Evolutionary conservation across 2,113 vertebrate species (phyloP), one percentile per base, ranked within the genome.

Genomic region (Gavialis gangeticus): DNA sequence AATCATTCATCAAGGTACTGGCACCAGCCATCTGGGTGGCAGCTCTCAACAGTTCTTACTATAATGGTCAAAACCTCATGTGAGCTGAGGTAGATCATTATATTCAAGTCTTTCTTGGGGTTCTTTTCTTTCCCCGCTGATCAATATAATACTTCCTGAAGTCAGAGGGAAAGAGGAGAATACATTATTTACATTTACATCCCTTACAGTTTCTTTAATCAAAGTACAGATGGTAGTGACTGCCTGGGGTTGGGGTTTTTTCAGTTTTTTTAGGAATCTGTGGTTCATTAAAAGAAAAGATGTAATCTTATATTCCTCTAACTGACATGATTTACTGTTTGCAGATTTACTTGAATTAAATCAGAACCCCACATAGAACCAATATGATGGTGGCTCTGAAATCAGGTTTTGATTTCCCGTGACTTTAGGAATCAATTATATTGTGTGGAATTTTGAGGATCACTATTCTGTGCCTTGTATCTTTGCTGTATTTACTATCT

Each of bases 1-100:
- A 99, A 98, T 98, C 98, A 46, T 99, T 99, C 98, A 98, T 99
- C 97, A 99, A 99, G 99, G 99, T 99, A 99, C 98, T 98, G 96
- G 97, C 96, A 97, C 92, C 88, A 91, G 96, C 96, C 97, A 90
- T 97, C 87, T 75, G 75, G 63, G 95, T 97, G 98, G 97, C 97
- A 98, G 95, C 95, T 96, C 97, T 97, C 97, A 95, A 96, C 24
- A 79, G 95, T 97, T 97, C 96, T 96, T 84, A 55, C 94, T 82
- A 93, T 98, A 98, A 98, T 98, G 97, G 94, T 91, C 97, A 94
- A 76, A 79, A 83, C 91, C 97, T 98, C 95, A 96, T 82, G 12
- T 91, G 93, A 93, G 95, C 91, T 90, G 98, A 97, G 98, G 96
- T 94, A 96, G 95, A 97, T 98, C 98, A 98, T 98, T 98, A 97